Percentiles rank a stretch among this genome's conserved stretches.
These are phyloP conservation scores for Amblyopsis hoosieri DNA, from an alignment of 2,797 vertebrate genomes.

Conservation along the genomic window DNA sequence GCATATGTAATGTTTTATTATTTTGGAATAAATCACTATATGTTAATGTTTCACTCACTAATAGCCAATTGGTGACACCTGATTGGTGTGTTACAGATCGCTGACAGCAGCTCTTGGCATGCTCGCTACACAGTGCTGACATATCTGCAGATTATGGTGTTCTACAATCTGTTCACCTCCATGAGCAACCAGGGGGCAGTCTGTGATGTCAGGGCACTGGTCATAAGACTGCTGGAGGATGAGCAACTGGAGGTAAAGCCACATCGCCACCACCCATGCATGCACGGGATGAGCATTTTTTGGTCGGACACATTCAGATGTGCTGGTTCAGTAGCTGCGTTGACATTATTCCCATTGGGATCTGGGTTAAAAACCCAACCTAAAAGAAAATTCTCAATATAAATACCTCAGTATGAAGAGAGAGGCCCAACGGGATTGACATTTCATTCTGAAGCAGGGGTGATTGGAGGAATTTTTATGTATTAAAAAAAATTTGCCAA, in stretches of 20 bases:
- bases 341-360: too few species aligned
- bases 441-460: too few species aligned
- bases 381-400: too few species aligned
- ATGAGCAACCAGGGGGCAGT: constrained; percentile 87
- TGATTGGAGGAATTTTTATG: too few species aligned
- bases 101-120: constrained; percentile 95
- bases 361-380: too few species aligned
- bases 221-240: constrained; percentile 89
- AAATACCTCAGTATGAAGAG: too few species aligned
- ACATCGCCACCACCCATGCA: neutral
- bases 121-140: constrained; percentile 93
- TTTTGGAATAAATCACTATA: too few species aligned
- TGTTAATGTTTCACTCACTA: neutral
- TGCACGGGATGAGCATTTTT: neutral
- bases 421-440: too few species aligned
- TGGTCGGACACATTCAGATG: too few species aligned
- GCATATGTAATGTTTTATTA: too few species aligned
- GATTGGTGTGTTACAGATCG: constrained; percentile 80
- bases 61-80: constrained; percentile 11
- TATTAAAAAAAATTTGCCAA: too few species aligned
- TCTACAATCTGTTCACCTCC: constrained; percentile 98
- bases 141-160: constrained; percentile 98
- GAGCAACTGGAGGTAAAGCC: constrained; percentile 92
- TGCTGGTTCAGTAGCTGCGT: too few species aligned
- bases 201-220: constrained; percentile 83